Base-by-base conservation (phyloP, 2,797 vertebrate species). In the Poeciliopsis gracilis region DNA sequence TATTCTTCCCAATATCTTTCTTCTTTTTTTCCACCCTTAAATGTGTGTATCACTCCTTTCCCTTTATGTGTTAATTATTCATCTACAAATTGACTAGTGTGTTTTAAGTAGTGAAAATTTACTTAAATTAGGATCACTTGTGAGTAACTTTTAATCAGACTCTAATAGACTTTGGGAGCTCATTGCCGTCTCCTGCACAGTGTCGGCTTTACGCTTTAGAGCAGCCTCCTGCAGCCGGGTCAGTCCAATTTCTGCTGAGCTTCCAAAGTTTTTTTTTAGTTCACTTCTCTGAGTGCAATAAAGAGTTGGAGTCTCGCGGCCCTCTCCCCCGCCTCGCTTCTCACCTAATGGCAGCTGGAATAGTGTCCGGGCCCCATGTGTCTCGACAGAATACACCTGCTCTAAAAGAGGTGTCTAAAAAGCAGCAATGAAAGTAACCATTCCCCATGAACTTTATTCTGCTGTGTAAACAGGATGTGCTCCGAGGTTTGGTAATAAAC, bases 41-140 rank as follows among this genome's bases (percentile, higher is more conserved):
- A 83, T 1, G 23, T 72, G 4, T 13, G 4, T 38, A 28, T 73
- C 12, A 20, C 45, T 77, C 38, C 69, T 73, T 79, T 61, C 59
- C 45, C 20, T 47, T 7, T 25, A 43, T 10, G 46, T 61, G 49
- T 72, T 59, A 1, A 33, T 57, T 72, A 7, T n/a, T 45, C 10
- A 66, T 76, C 36, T 67, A 16, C 38, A 47, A 36, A 51, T 23
- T 46, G 41, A 63, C 23, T 67, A 12, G 66, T 33, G 30, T 30
- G 63, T 73, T 46, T 57, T 51, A 61, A 43, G 5, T 0, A 55
- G 51, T 3, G n/a, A 47, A 20, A 16, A 8, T 74, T 45, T 74
- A 28, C 6, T 3, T 61, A 74, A 49, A 46, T 53, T 46, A 3
- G 43, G 59, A n/a, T 78, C 33, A 11, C 30, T 57, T 49, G 55